These are phyloP conservation scores for Sciurus niger DNA, from an alignment of 2,113 vertebrate species.

Conservation along the genomic window DNA sequence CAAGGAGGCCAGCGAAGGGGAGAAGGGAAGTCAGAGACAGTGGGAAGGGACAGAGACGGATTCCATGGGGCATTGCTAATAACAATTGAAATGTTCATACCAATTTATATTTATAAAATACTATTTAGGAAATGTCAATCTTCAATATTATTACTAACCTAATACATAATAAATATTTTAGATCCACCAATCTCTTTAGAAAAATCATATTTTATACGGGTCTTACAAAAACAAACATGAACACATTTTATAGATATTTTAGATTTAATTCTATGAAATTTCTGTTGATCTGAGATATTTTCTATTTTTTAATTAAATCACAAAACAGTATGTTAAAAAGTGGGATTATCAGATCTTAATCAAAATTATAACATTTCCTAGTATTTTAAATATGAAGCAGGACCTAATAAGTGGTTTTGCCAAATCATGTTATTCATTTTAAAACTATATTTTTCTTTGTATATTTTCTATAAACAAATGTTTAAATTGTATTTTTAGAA, in stretches of 20 bases:
- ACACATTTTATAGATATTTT: neutral
- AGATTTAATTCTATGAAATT: neutral
- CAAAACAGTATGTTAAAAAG: neutral
- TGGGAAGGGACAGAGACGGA: neutral
- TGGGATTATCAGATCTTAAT: neutral
- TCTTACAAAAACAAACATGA: neutral
- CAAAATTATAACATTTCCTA: neutral
- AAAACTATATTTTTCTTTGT: neutral
- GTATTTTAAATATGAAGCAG: neutral
- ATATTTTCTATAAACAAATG: slow-evolving; percentile 61
- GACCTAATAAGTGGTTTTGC: neutral
- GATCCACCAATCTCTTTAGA: neutral
- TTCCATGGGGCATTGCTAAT: neutral
- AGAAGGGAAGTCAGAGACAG: neutral
- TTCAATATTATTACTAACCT: neutral
- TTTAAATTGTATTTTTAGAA: slow-evolving; percentile 62
- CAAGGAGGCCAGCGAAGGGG: neutral
- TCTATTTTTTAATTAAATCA: neutral
- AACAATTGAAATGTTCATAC: rapidly evolving
- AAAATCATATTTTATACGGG: neutral
- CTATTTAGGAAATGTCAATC: neutral
- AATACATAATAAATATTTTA: neutral
- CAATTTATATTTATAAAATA: neutral
- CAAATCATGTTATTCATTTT: slow-evolving; percentile 13
- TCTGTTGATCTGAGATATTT: neutral